Evolutionary conservation across 2,797 vertebrate genomes (phyloP), one percentile per base, ranked within the genome.

Genomic region (Coregonus sp.): DNA sequence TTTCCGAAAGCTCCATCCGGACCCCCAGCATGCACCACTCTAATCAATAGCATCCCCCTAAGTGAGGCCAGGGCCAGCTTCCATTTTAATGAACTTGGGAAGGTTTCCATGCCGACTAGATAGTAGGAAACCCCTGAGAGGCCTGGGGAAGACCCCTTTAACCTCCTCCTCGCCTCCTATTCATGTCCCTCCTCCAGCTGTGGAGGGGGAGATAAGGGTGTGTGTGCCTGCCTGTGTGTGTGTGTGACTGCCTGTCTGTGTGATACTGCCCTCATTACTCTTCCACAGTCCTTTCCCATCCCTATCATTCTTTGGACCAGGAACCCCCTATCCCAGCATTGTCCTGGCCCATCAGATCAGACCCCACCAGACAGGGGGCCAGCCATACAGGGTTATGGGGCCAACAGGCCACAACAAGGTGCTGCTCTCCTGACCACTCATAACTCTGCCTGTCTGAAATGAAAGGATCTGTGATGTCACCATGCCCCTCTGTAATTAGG

Each of bases 1-100:
- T 72, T 63, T 40, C 78, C 75, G 78, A 83, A 79, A 82, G 75
- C 79, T 79, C 29, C 37, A 76, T 76, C 73, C 61, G 4, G 73
- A 52, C 67, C 63, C 78, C 75, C 76, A 81, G 73, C 69, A 70
- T 67, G 67, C 51, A 66, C 29, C 29, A 20, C 73, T 66, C 54
- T 66, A 75, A 84, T 87, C 85, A 79, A 87, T 89, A 86, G 67
- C 77, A 70, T 77, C 77, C 82, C 78, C 81, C 80, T 66, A 83
- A 88, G 74, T 86, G 85, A 78, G 33, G 74, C 70, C 67, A 72
- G 78, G n/a, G 72, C 25, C 51, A 18, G 61, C 69, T 74, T 74
- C 84, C 81, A 72, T 5, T 52, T 14, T 16, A 54, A 52, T 52
- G 20, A 25, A 18, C 3, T 65, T 65, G 47, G 25, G 20, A 31